Evolutionary conservation across 1,140 invertebrate species (phyloP), one percentile per base, ranked within the genome.

Genomic region (Phthorimaea operculella): DNA sequence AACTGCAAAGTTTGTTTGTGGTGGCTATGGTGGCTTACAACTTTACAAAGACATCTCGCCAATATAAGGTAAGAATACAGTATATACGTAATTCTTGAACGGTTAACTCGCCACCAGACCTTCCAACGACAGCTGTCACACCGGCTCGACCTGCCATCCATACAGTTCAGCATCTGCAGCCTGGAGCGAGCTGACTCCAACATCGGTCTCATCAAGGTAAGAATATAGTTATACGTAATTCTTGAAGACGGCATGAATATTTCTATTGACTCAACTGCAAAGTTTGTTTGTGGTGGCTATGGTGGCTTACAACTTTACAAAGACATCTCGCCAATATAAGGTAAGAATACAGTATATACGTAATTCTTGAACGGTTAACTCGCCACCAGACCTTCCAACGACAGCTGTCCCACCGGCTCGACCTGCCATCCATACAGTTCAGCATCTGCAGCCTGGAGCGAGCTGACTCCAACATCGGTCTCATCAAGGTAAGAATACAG

Each of bases 91-190:
- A n/a, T n/a, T n/a, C n/a, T n/a, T n/a, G n/a, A n/a, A n/a, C n/a
- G n/a, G n/a, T n/a, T n/a, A n/a, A 92, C 90, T 54, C 86, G 93
- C 44, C 93, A 94, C 74, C 91, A 93, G 72, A 91, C 90, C 51
- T 94, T 94, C 68, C 92, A 93, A 72, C 85, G 93, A 7, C 92
- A 93, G 72, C 86, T 94, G 33, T 93, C 92, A 0, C 91, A 93
- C 73, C 88, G 91, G 0, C 82, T 94, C 54, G 91, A 93, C 66
- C 76, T 92, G 54, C 90, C 91, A 9, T 90, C 90, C 48, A 90
- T 93, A 59, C 90, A 93, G 74, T 93, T 93, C 81, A 91, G 91
- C 70, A 91, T 93, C 66, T 92, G 90, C 73, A 91, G 88, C 64
- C 70, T 92, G 57, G 90, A 92, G 64, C 87, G 89, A 47, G 90